These are phyloP conservation scores for Arnoldichthys spilopterus DNA, from an alignment of 2,797 vertebrate genomes.

Conservation along the genomic window DNA sequence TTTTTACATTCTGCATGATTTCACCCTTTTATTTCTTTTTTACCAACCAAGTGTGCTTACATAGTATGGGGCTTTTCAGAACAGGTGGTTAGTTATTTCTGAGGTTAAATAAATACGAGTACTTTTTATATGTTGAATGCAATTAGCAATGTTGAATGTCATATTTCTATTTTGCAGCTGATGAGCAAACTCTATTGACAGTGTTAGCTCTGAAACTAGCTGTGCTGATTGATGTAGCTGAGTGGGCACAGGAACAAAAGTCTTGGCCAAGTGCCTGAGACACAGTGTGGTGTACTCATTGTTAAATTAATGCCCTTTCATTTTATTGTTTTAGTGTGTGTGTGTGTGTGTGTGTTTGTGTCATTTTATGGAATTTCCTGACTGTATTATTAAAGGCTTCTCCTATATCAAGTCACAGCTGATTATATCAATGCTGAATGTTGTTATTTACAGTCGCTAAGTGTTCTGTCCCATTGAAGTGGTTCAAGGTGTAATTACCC, in stretches of 20 bases:
- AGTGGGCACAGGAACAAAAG: slow-evolving; percentile 50
- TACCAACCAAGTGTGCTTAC: no score
- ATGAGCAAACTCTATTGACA: slow-evolving; percentile 17
- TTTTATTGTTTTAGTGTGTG: slow-evolving; percentile 46
- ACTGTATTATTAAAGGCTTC: slow-evolving; percentile 62
- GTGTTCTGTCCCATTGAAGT: slow-evolving; percentile 40
- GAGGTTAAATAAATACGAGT: background rate
- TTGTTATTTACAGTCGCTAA: slow-evolving; percentile 36
- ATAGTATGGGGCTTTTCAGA: no score
- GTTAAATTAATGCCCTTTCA: slow-evolving; percentile 53
- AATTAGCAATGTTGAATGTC: no score
- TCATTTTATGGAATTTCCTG: slow-evolving; percentile 39
- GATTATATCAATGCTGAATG: slow-evolving; percentile 17
- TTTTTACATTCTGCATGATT: no score
- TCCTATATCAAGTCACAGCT: slow-evolving; percentile 62
- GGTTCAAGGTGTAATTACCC: slow-evolving; percentile 41
- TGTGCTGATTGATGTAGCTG: slow-evolving; percentile 49
- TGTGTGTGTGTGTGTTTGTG: slow-evolving; percentile 30
- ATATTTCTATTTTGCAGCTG: background rate
- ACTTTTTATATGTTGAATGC: background rate
- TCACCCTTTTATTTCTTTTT: no score
- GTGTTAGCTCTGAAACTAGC: slow-evolving; percentile 27
- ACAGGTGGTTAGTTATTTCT: background rate
- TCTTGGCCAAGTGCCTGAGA: slow-evolving; percentile 47
- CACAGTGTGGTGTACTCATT: slow-evolving; percentile 57